phyloP scores from a whole-genome alignment of 2,797 vertebrate species.

The Onychomys arenicola region DNA sequence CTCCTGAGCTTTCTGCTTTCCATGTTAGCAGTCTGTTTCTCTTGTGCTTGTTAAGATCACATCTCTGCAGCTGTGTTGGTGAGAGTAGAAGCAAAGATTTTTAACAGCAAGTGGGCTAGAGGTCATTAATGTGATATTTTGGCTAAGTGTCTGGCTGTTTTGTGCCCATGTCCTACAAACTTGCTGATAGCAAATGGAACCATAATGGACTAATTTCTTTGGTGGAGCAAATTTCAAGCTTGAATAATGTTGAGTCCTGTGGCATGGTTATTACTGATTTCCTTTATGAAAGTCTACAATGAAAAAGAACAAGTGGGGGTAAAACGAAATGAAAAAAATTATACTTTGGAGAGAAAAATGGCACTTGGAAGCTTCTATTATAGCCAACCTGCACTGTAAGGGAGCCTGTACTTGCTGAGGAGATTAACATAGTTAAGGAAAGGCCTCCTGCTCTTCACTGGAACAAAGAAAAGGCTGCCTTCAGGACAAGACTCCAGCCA shows the following conservation, averaged over 20 bases:
- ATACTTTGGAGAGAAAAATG: background rate
- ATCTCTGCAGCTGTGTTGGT: background rate
- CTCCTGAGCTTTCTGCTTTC: background rate
- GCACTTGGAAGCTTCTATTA: background rate
- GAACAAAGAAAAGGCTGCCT: background rate
- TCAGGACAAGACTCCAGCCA: background rate
- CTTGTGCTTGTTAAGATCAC: background rate
- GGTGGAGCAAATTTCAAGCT: background rate
- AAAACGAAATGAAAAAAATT: background rate
- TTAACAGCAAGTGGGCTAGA: background rate
- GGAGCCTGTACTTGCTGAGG: too few relatives aligned
- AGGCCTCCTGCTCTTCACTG: background rate
- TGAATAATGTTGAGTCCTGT: background rate
- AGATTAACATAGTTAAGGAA: background rate
- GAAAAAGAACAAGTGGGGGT: background rate
- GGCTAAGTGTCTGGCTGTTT: background rate
- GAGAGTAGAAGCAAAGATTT: background rate
- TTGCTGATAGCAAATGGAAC: background rate
- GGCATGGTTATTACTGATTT: background rate
- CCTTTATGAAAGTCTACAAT: background rate
- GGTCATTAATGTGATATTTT: background rate
- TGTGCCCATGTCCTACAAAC: too few relatives aligned
- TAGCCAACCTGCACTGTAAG: background rate
- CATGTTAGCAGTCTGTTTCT: background rate
- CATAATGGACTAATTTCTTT: background rate